Percentiles rank a stretch among this genome's conserved stretches.
phyloP scores from a whole-genome alignment of 2,113 vertebrate genomes.

The Passer domesticus region DNA sequence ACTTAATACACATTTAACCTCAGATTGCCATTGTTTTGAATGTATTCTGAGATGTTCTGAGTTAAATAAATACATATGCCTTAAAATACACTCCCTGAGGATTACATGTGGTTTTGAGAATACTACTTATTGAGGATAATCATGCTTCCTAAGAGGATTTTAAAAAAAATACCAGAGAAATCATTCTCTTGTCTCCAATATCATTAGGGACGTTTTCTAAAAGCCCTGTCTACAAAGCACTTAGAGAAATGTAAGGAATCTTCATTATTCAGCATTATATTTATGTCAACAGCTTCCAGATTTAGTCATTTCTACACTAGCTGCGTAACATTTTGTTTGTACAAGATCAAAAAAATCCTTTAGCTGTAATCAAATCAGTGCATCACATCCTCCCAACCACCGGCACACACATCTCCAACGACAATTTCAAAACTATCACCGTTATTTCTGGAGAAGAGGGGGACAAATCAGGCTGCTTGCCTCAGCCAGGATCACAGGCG shows the following conservation, averaged over 20 bases:
- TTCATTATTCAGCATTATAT: slow-evolving; percentile 45
- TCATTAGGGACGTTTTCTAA: background rate
- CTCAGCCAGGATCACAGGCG: background rate
- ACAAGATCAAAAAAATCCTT: background rate
- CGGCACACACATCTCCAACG: background rate
- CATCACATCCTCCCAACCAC: background rate
- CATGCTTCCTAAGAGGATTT: slow-evolving; percentile 11
- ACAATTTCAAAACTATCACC: background rate
- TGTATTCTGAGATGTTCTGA: background rate
- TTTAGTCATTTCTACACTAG: slow-evolving; percentile 18
- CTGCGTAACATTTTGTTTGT: slow-evolving; percentile 28
- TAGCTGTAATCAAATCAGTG: slow-evolving; percentile 39
- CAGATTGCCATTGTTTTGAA: slow-evolving; percentile 30
- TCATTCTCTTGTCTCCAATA: background rate
- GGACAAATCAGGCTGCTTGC: slow-evolving; percentile 12
- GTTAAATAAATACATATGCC: slow-evolving; percentile 24
- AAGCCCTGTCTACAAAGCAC: background rate
- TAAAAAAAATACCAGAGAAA: background rate
- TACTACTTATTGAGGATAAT: slow-evolving; percentile 11
- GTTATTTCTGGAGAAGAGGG: background rate
- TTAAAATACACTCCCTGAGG: slow-evolving; percentile 27
- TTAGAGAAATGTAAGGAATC: slow-evolving; percentile 22
- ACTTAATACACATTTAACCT: slow-evolving; percentile 31
- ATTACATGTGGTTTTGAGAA: slow-evolving; percentile 30
- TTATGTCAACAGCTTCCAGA: slow-evolving; percentile 20